Percentiles rank a stretch among this genome's conserved stretches.
Conservation (phyloP, 2,113 vertebrate species). For the Xyrauchen texanus region DNA sequence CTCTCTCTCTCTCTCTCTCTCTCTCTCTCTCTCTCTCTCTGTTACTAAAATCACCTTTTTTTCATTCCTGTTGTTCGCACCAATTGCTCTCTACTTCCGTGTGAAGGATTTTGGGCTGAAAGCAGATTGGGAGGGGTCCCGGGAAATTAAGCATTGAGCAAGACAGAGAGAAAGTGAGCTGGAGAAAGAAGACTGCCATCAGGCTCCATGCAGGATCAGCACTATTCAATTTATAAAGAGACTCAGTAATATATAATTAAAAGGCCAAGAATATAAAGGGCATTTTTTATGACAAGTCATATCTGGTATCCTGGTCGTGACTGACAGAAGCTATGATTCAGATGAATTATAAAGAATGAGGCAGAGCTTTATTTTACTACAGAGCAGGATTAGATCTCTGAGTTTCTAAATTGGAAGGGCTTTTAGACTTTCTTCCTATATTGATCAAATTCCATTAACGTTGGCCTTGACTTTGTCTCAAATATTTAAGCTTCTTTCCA, state of each 20-base stretch:
- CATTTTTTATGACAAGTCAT: constrained; percentile 50
- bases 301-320: constrained; percentile 35
- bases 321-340: constrained; percentile 59
- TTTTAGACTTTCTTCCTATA: neutral
- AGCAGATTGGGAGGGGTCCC: constrained; percentile 31
- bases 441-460: constrained; percentile 26
- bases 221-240: constrained; percentile 60
- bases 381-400: constrained; percentile 49
- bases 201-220: constrained; percentile 52
- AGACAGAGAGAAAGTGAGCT: neutral
- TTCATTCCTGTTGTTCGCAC: constrained; percentile 34
- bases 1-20: constrained; percentile 10
- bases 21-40: neutral
- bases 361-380: constrained; percentile 46
- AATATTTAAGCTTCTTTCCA: constrained; percentile 5
- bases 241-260: constrained; percentile 43
- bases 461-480: constrained; percentile 17
- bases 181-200: constrained; percentile 40
- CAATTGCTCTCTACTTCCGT: constrained; percentile 40
- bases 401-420: constrained; percentile 33
- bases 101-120: constrained; percentile 36
- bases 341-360: constrained; percentile 55
- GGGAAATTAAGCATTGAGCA: constrained; percentile 43
- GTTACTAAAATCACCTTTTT: constrained; percentile 1
- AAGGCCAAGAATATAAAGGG: constrained; percentile 56